Conservation (phyloP, 2,113 vertebrate species). For the Gymnobelideus leadbeateri region DNA sequence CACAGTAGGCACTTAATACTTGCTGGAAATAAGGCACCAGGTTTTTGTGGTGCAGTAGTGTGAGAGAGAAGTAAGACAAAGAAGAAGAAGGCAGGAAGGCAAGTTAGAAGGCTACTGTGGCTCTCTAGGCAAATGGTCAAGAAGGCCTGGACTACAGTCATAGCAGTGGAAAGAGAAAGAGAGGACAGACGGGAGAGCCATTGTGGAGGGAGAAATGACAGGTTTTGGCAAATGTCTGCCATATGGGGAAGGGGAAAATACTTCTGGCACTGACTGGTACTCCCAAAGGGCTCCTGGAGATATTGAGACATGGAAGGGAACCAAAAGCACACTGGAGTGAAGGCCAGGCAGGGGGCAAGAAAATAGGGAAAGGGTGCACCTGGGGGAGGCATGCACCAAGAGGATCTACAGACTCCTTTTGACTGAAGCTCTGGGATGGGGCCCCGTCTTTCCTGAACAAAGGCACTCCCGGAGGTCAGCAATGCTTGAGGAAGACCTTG, state of each 20-base stretch:
- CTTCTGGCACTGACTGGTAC: not conserved
- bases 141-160: not conserved
- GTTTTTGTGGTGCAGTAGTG: not conserved
- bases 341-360: conserved; percentile 48
- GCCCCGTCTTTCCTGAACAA: conserved; percentile 73
- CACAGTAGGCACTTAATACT: not conserved
- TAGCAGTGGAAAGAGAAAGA: not conserved
- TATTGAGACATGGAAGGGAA: conserved; percentile 33
- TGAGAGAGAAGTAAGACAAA: not conserved
- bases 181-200: conserved; percentile 21
- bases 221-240: not conserved
- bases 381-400: conserved; percentile 45
- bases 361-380: conserved; percentile 52
- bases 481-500: conserved; percentile 80
- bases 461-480: conserved; percentile 82
- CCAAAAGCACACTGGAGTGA: conserved; percentile 53
- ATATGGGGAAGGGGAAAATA: not conserved
- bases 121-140: not conserved
- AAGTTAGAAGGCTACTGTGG: conserved; percentile 40
- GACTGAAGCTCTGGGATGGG: conserved; percentile 68
- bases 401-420: conserved; percentile 53
- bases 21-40: not conserved
- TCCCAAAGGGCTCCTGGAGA: conserved; percentile 19
- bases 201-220: conserved; percentile 33
- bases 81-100: conserved; percentile 64